Percentiles rank a stretch among this genome's conserved stretches.
These are phyloP conservation scores for Meandrusa payeni DNA, from an alignment of 2,888 invertebrate genomes.

Conservation along the genomic window DNA sequence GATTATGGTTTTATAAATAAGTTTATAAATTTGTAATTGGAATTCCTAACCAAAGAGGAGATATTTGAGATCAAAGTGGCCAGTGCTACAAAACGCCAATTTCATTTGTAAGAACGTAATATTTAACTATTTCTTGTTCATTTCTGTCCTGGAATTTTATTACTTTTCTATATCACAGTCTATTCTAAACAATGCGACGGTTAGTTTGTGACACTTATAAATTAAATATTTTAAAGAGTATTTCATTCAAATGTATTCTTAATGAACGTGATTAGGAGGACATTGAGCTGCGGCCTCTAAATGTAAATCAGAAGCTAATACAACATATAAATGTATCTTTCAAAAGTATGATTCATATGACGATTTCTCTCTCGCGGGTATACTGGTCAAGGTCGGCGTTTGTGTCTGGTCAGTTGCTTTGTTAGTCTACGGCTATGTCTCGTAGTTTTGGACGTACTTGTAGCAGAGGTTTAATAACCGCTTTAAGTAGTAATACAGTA, in stretches of 20 bases:
- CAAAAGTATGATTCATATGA: constrained; percentile 49
- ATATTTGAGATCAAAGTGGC: too few relatives aligned
- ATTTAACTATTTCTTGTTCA: too few relatives aligned
- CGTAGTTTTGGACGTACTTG: constrained; percentile 27
- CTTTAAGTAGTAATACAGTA: constrained; percentile 28
- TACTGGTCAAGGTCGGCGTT: constrained; percentile 67
- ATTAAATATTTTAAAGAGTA: too few relatives aligned
- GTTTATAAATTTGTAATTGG: too few relatives aligned
- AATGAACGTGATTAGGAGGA: not conserved
- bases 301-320: constrained; percentile 28
- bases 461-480: constrained; percentile 33
- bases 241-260: not conserved
- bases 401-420: constrained; percentile 27
- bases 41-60: too few relatives aligned
- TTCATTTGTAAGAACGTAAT: too few relatives aligned
- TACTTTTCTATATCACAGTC: too few relatives aligned
- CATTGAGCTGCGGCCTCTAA: constrained; percentile 18
- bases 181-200: too few relatives aligned
- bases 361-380: constrained; percentile 63
- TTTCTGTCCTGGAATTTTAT: too few relatives aligned
- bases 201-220: too few relatives aligned
- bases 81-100: too few relatives aligned
- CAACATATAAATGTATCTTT: constrained; percentile 34
- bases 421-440: constrained; percentile 32
- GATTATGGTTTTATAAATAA: too few relatives aligned